Evolutionary conservation across 2,888 invertebrate species (phyloP).

Genomic region (Salticus scenicus): DNA sequence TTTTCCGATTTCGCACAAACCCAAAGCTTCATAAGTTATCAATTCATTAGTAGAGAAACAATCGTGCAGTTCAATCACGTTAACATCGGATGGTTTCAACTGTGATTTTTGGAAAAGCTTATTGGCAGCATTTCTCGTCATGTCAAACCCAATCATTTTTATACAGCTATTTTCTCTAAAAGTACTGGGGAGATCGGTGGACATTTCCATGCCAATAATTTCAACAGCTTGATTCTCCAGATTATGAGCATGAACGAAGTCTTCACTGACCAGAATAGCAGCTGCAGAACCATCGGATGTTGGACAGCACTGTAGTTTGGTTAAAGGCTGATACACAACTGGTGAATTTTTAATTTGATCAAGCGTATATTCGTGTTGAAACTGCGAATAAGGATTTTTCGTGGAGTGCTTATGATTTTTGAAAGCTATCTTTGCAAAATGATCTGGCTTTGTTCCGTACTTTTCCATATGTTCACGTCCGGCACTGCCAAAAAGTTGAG

Average conservation of each 20-base stretch:
- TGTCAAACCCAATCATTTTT: conserved; percentile 91
- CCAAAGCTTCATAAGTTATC: conserved; percentile 97
- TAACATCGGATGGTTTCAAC: conserved; percentile 86
- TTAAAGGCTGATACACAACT: conserved; percentile 91
- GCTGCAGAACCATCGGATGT: conserved; percentile 99
- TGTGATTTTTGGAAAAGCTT: conserved; percentile 85
- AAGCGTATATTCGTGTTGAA: conserved; percentile 90
- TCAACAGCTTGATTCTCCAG: conserved; percentile 92
- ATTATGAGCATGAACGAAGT: conserved; percentile 88
- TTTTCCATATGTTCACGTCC: conserved; percentile 96
- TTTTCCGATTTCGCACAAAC: conserved; percentile 86
- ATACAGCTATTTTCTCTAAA: conserved; percentile 88
- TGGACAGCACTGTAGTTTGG: conserved; percentile 97
- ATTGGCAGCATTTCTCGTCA: conserved; percentile 89
- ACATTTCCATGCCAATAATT: conserved; percentile 97
- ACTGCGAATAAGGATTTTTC: conserved; percentile 97
- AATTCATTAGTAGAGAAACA: conserved; percentile 98
- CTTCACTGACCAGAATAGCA: conserved; percentile 91
- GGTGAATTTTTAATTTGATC: conserved; percentile 90
- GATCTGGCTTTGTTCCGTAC: conserved; percentile 93
- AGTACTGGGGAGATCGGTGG: conserved; percentile 90
- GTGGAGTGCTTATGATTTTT: conserved; percentile 98
- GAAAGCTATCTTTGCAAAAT: conserved; percentile 97
- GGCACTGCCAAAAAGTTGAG: conserved; percentile 97
- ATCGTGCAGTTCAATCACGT: conserved; percentile 97